Evolutionary conservation across 2,888 invertebrate genomes (phyloP).

Genomic region (Drosophila austrosaltans): DNA sequence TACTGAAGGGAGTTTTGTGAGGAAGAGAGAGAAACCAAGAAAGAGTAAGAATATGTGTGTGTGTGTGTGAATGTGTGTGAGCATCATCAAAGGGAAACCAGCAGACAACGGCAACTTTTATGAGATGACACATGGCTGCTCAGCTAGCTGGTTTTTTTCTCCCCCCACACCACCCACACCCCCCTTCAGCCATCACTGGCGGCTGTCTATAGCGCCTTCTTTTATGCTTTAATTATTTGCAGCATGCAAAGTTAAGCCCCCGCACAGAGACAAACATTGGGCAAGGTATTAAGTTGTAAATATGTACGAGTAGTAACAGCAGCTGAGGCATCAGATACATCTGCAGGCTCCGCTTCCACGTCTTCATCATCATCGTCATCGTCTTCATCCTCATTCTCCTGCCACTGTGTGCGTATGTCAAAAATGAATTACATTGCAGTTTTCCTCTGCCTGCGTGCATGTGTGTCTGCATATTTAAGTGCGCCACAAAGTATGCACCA

Average conservation of each 20-base stretch:
- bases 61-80: slow-evolving; percentile 21
- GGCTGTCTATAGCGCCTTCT: slow-evolving; percentile 48
- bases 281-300: slow-evolving; percentile 71
- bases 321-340: slow-evolving; percentile 47
- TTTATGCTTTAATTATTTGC: slow-evolving; percentile 75
- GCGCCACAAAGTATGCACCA: slow-evolving; percentile 72
- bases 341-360: slow-evolving; percentile 3
- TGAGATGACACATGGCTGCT: slow-evolving; percentile 62
- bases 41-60: background rate
- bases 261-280: slow-evolving; percentile 46
- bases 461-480: slow-evolving; percentile 62
- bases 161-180: background rate
- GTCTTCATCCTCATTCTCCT: background rate
- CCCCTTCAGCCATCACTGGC: background rate
- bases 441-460: slow-evolving; percentile 30
- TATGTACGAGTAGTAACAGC: slow-evolving; percentile 63
- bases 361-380: background rate
- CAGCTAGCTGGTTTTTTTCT: slow-evolving; percentile 52
- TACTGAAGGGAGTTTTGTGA: slow-evolving; percentile 39
- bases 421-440: slow-evolving; percentile 70
- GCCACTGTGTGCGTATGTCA: slow-evolving; percentile 52
- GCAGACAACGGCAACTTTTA: slow-evolving; percentile 54
- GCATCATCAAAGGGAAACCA: slow-evolving; percentile 58
- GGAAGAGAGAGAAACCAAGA: background rate
- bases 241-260: slow-evolving; percentile 69